Evolutionary conservation across 2,888 invertebrate species (phyloP), one percentile per base, ranked within the genome.

Genomic region (Epicampocera succincta): DNA sequence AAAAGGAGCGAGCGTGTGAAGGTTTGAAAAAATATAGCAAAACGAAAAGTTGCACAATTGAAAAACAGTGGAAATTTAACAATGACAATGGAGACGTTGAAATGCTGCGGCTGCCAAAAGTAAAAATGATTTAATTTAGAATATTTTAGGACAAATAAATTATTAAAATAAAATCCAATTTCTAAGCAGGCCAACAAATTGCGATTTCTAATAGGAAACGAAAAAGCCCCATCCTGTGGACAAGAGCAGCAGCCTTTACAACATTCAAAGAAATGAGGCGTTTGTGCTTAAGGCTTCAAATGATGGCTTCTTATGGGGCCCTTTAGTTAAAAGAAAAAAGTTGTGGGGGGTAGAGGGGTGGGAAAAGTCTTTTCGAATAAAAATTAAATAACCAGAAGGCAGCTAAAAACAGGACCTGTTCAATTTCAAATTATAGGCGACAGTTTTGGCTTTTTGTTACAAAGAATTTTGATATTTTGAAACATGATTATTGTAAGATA

Each of bases 401-500:
- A 15, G 42, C 12, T 33, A 56, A 3, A 46, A 46, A 71, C 44
- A 71, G 33, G 33, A 33, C 13, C 50, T 72, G 50, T 72, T 61
- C 50, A 61, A 61, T 50, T 72, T 25, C 11, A 25, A 15, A 21
- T 54, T 15, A 46, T 48, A 12, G 4, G 13, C 33, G n/a, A n/a
- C n/a, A n/a, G n/a, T n/a, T n/a, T n/a, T n/a, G n/a, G n/a, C n/a
- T n/a, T n/a, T n/a, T n/a, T n/a, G n/a, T n/a, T n/a, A 17, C 11
- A 60, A 40, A 48, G 21, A 58, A 65, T 56, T 48, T 40, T 48
- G 21, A 56, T 63, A 50, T n/a, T 63, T n/a, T n/a, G n/a, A n/a
- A n/a, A n/a, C n/a, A n/a, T n/a, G n/a, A n/a, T n/a, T n/a, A n/a
- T n/a, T n/a, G n/a, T n/a, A n/a, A n/a, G n/a, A n/a, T n/a, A n/a